Conservation (phyloP, 2,113 vertebrate species). For the Addax nasomaculatus region DNA sequence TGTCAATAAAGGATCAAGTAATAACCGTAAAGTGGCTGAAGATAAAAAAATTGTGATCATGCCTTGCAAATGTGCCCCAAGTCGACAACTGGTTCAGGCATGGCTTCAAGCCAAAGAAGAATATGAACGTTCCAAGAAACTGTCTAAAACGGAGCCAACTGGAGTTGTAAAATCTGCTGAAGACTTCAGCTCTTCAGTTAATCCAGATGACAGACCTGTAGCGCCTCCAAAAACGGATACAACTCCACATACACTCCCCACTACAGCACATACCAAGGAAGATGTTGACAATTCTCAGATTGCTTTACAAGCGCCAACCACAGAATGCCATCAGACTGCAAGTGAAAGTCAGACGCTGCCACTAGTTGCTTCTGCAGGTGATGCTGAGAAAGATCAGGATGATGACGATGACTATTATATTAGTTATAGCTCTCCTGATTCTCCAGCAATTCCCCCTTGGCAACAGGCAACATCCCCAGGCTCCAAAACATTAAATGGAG, state of each 20-base stretch:
- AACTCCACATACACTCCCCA: conserved; percentile 66
- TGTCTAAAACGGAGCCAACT: conserved; percentile 72
- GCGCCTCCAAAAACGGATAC: conserved; percentile 75
- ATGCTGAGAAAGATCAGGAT: conserved; percentile 70
- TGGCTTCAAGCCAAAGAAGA: conserved; percentile 97
- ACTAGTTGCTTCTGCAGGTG: conserved; percentile 57
- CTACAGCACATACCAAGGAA: conserved; percentile 71
- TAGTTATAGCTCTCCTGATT: conserved; percentile 83
- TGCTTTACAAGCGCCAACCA: conserved; percentile 66
- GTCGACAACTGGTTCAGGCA: conserved; percentile 88
- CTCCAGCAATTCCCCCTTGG: conserved; percentile 88
- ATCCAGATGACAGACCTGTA: conserved; percentile 72
- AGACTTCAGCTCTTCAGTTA: conserved; percentile 62
- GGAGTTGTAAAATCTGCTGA: conserved; percentile 72
- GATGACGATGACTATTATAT: conserved; percentile 74
- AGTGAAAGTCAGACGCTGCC: conserved; percentile 65
- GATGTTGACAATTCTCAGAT: conserved; percentile 72
- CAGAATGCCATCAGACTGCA: conserved; percentile 55
- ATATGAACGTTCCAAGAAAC: conserved; percentile 88
- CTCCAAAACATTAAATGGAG: conserved; percentile 69
- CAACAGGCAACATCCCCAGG: conserved; percentile 82
- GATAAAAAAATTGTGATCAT: conserved; percentile 94
- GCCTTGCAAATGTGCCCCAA: conserved; percentile 95
- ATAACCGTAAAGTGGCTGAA: conserved; percentile 77
- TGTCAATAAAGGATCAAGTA: conserved; percentile 72